Conservation (phyloP, 2,888 invertebrate genomes). For the Chymomyza procnemis region DNA sequence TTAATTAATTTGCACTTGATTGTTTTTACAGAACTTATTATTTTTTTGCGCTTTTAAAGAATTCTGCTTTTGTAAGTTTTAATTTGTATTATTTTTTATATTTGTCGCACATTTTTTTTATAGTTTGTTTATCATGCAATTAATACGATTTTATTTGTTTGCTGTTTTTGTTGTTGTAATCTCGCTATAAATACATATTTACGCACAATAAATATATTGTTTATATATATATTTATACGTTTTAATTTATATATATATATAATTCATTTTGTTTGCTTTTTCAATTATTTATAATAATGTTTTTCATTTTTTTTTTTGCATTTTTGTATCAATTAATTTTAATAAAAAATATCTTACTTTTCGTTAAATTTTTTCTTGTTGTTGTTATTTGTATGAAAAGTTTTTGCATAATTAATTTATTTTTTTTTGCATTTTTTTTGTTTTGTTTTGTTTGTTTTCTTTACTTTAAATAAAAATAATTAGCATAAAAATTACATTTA, state of each 20-base stretch:
- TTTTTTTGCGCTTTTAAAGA: conserved; percentile 20
- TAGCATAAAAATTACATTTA: conserved; percentile 77
- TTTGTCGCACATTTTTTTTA: conserved; percentile 47
- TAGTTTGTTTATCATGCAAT: conserved; percentile 30
- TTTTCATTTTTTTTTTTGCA: conserved; percentile 34
- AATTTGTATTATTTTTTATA: conserved; percentile 21
- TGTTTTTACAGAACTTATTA: conserved; percentile 40
- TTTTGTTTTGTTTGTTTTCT: no score
- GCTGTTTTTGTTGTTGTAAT: conserved; percentile 40
- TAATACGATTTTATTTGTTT: conserved; percentile 23
- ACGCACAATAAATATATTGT: conserved; percentile 22
- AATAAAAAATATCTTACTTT: conserved; percentile 65
- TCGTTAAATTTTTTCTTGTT: conserved; percentile 29
- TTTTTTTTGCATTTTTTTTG: conserved; percentile 23
- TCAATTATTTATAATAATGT: conserved; percentile 61
- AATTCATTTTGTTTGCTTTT: conserved; percentile 47
- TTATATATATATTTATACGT: conserved; percentile 34
- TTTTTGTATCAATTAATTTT: conserved; percentile 59
- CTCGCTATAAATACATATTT: conserved; percentile 63
- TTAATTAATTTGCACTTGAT: conserved; percentile 41
- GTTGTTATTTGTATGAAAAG: conserved; percentile 6
- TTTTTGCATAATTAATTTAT: conserved; percentile 13
- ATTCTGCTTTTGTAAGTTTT: conserved; percentile 37
- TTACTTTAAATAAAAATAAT: conserved; percentile 76
- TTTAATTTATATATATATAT: conserved; percentile 25